Percentiles rank a stretch among this genome's conserved stretches.
Conservation (phyloP, 1,140 invertebrate species). For the Berghia stephanieae region DNA sequence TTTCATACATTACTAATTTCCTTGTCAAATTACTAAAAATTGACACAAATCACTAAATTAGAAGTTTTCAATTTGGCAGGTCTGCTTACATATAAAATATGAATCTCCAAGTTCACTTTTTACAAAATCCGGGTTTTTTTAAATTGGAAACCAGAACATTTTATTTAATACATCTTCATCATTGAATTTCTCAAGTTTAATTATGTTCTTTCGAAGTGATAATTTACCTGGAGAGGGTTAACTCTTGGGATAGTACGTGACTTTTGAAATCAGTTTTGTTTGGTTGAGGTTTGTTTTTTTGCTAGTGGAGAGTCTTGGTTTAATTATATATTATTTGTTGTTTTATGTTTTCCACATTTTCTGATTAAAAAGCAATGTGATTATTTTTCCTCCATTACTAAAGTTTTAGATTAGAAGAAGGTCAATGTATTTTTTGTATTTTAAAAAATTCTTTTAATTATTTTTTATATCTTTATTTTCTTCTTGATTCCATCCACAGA, state of each 20-base stretch:
- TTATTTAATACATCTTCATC: no score
- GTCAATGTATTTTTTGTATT: no score
- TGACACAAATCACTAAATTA: background rate
- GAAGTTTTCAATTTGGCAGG: no score
- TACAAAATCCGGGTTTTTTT: no score
- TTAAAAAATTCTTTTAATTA: background rate
- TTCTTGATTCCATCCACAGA: constrained; percentile 6
- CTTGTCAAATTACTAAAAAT: no score
- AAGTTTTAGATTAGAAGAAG: background rate
- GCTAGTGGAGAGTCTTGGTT: background rate
- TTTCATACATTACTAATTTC: no score
- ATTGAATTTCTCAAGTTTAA: no score
- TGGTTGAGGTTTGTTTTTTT: background rate
- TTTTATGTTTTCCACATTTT: background rate
- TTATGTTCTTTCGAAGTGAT: background rate
- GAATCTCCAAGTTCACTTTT: no score
- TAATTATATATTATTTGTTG: background rate
- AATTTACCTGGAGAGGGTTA: background rate
- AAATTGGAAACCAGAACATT: no score
- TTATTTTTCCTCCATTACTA: background rate
- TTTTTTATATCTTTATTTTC: background rate
- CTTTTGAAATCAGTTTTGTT: background rate
- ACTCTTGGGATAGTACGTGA: background rate
- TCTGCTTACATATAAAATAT: background rate
- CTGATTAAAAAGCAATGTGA: background rate